phyloP scores from a whole-genome alignment of 1,140 invertebrate genomes.

The Drosophila kurseongensis region DNA sequence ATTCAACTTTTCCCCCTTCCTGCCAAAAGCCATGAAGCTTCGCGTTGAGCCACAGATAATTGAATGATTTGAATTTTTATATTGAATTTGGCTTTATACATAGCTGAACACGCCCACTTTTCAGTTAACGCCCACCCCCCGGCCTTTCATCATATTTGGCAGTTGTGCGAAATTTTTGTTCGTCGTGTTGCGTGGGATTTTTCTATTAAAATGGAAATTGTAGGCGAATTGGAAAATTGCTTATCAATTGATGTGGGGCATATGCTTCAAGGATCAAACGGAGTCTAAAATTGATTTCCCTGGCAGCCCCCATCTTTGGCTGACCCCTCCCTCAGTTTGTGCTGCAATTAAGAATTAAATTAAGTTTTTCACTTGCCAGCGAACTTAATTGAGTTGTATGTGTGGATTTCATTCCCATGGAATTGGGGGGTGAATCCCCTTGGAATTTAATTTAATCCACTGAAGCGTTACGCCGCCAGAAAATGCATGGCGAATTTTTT shows the following conservation, averaged over 20 bases:
- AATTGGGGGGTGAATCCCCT: conserved; percentile 16
- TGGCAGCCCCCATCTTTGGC: conserved; percentile 1
- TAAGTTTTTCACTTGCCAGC: conserved; percentile 65
- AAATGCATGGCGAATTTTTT: conserved; percentile 73
- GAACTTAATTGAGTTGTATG: conserved; percentile 73
- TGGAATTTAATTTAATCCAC: conserved; percentile 53
- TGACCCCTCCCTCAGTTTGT: conserved; percentile 18
- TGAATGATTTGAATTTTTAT: conserved; percentile 84
- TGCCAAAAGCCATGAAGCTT: conserved; percentile 10
- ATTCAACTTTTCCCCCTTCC: conserved; percentile 64
- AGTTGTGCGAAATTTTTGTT: conserved; percentile 55
- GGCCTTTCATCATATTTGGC: conserved; percentile 57
- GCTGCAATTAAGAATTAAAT: conserved; percentile 75
- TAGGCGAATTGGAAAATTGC: conserved; percentile 81
- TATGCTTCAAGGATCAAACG: conserved; percentile 76
- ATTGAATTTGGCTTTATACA: conserved; percentile 73
- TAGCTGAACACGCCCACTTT: conserved; percentile 47
- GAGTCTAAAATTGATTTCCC: conserved; percentile 45
- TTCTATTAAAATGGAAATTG: conserved; percentile 83
- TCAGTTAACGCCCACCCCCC: conserved; percentile 11
- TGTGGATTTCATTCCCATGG: conserved; percentile 41
- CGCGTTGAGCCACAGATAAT: conserved; percentile 77
- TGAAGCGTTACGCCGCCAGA: conserved; percentile 58
- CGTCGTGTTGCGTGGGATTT: conserved; percentile 52
- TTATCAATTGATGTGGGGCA: conserved; percentile 71